Percentiles rank a stretch among this genome's conserved stretches.
Evolutionary conservation across 2,797 vertebrate genomes (phyloP).

Genomic region (Halcyon badia): DNA sequence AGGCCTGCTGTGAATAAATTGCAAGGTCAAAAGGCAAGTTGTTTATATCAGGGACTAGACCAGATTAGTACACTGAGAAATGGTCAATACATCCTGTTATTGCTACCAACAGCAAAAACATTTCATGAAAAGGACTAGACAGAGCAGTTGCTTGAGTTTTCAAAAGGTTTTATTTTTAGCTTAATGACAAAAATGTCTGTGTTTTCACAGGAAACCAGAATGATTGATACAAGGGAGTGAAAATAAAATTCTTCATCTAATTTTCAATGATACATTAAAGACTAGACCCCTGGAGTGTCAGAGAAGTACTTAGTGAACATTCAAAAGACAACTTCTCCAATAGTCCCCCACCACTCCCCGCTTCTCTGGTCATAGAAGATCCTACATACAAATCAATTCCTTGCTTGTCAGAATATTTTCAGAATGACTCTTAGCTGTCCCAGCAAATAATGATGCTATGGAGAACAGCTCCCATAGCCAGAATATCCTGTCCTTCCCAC

Average conservation of each 20-base stretch:
- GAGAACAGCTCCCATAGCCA: slow-evolving; percentile 23
- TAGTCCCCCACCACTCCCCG: neutral
- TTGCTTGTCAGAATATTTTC: slow-evolving; percentile 5
- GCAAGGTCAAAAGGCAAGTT: slow-evolving; percentile 51
- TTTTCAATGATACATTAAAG: slow-evolving; percentile 35
- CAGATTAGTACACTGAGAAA: slow-evolving; percentile 46
- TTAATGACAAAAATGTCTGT: slow-evolving; percentile 80
- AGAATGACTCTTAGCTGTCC: neutral
- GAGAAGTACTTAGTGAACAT: neutral
- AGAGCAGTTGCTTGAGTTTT: slow-evolving; percentile 62
- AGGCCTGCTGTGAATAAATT: slow-evolving; percentile 43
- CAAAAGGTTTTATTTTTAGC: slow-evolving; percentile 76
- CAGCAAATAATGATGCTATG: neutral
- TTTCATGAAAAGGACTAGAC: slow-evolving; percentile 35
- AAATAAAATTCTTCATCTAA: slow-evolving; percentile 47
- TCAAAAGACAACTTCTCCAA: neutral
- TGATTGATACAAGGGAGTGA: slow-evolving; percentile 63
- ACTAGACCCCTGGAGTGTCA: neutral
- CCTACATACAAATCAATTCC: neutral
- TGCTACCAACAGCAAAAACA: slow-evolving; percentile 58
- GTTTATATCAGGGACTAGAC: slow-evolving; percentile 38
- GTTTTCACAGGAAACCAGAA: slow-evolving; percentile 76
- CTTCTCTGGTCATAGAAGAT: neutral
- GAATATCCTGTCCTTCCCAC: slow-evolving; percentile 27
- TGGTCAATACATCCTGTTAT: slow-evolving; percentile 34